These are phyloP conservation scores for Lissocephala sabroskyi DNA, from an alignment of 2,888 invertebrate genomes.

Conservation along the genomic window DNA sequence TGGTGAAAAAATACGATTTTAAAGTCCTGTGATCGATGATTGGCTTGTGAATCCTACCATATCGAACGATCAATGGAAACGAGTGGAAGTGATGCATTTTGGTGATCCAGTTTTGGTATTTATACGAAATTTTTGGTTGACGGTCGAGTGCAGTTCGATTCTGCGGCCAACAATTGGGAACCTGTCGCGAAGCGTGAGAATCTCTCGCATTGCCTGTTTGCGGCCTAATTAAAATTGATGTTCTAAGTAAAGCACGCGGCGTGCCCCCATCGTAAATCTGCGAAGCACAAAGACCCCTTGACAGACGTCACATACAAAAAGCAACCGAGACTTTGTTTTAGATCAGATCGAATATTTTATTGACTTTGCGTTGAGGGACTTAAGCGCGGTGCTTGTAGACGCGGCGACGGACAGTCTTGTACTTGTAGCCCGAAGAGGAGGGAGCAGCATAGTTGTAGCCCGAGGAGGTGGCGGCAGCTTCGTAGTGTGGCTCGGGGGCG, in stretches of 20 bases:
- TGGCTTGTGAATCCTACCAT: not conserved
- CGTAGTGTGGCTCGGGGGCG: slow-evolving; percentile 17
- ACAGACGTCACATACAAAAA: slow-evolving; percentile 1
- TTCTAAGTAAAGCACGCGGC: slow-evolving; percentile 12
- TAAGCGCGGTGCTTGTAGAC: slow-evolving; percentile 48
- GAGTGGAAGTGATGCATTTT: not conserved
- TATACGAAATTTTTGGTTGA: slow-evolving; percentile 42
- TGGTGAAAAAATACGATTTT: not conserved
- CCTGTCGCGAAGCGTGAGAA: slow-evolving; percentile 43
- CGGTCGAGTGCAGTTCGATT: too few relatives aligned
- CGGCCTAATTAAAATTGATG: slow-evolving; percentile 19
- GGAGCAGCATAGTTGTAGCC: slow-evolving; percentile 39
- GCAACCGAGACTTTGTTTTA: not conserved
- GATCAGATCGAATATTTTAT: slow-evolving; percentile 13
- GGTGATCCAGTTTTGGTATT: slow-evolving; percentile 23
- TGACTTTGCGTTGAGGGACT: slow-evolving; percentile 11
- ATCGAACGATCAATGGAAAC: not conserved
- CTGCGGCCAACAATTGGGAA: not conserved
- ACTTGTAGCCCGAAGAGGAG: slow-evolving; percentile 39
- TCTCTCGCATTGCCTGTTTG: slow-evolving; percentile 23
- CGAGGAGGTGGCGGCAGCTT: slow-evolving; percentile 36
- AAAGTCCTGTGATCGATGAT: slow-evolving; percentile 1
- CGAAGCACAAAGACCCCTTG: not conserved
- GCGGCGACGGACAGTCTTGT: slow-evolving; percentile 52
- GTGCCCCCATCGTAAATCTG: not conserved